Percentiles rank a stretch among this genome's conserved stretches.
Evolutionary conservation across 2,797 vertebrate genomes (phyloP).

Genomic region (Phrynocephalus guinanensis): DNA sequence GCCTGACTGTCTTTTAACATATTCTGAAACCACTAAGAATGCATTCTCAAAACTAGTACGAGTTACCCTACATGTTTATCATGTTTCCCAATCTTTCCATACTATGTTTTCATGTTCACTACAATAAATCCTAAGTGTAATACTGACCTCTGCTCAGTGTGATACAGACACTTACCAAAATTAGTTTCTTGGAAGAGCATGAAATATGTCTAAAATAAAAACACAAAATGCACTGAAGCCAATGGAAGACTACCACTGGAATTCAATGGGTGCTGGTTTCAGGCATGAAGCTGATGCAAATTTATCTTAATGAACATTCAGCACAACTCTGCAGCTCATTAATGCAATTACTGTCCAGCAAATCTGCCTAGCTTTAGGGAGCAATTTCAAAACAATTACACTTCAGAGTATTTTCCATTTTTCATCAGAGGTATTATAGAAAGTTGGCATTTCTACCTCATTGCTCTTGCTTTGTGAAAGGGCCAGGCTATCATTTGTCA

Average conservation of each 20-base stretch:
- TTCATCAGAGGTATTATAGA: conserved; percentile 81
- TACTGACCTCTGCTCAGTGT: not conserved
- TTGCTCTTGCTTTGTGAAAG: conserved; percentile 96
- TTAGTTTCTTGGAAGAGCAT: not conserved
- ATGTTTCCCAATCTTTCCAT: not conserved
- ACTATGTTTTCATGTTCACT: conserved; percentile 13
- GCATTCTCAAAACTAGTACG: conserved; percentile 6
- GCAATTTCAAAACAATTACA: conserved; percentile 52
- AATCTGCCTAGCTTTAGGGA: conserved; percentile 56
- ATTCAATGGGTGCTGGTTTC: conserved; percentile 42
- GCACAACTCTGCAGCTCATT: conserved; percentile 42
- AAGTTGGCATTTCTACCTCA: conserved; percentile 88
- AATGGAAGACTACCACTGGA: conserved; percentile 38
- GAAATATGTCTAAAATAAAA: conserved; percentile 34
- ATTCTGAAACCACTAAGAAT: conserved; percentile 1
- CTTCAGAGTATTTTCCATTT: conserved; percentile 63
- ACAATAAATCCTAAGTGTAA: conserved; percentile 5
- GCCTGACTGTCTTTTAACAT: conserved; percentile 2
- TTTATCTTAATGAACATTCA: conserved; percentile 39
- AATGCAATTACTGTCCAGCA: conserved; percentile 35
- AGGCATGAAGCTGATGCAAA: conserved; percentile 41
- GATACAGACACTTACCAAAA: not conserved
- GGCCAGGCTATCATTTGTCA: conserved; percentile 96
- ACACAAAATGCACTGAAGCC: conserved; percentile 50
- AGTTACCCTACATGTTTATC: conserved; percentile 17